Conservation (phyloP, 1,140 invertebrate genomes). For the Zaprionus kolodkinae region DNA sequence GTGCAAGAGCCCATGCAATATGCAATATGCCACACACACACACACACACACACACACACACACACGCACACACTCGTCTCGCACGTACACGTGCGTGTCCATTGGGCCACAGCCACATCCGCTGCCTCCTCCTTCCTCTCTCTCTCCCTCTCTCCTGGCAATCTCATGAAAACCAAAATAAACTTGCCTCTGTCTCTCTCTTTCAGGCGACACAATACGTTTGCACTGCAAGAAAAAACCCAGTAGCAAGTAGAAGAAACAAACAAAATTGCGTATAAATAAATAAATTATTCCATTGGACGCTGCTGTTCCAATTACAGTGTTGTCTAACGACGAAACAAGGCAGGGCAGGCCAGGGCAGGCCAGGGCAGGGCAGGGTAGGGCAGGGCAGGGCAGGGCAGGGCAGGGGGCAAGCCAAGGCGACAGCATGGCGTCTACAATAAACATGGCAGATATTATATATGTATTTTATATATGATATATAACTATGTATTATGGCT, state of each 20-base stretch:
- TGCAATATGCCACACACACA: constrained; percentile 17
- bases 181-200: neutral
- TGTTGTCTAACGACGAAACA: neutral
- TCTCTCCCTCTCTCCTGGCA: neutral
- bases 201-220: neutral
- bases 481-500: neutral
- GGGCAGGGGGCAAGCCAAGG: neutral
- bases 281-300: constrained; percentile 1
- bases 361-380: neutral
- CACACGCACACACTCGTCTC: neutral
- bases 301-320: neutral
- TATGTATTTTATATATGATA: neutral
- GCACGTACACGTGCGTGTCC: neutral
- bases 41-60: neutral
- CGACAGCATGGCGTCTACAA: neutral
- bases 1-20: constrained; percentile 27
- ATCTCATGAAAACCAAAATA: constrained; percentile 5
- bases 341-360: neutral
- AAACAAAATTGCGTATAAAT: constrained; percentile 9
- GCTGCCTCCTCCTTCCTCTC: neutral
- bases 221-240: neutral
- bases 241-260: neutral
- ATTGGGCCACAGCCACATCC: constrained; percentile 1
- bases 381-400: neutral
- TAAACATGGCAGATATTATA: neutral